Conservation (phyloP, 2,113 vertebrate species). For the Blennius ocellaris region DNA sequence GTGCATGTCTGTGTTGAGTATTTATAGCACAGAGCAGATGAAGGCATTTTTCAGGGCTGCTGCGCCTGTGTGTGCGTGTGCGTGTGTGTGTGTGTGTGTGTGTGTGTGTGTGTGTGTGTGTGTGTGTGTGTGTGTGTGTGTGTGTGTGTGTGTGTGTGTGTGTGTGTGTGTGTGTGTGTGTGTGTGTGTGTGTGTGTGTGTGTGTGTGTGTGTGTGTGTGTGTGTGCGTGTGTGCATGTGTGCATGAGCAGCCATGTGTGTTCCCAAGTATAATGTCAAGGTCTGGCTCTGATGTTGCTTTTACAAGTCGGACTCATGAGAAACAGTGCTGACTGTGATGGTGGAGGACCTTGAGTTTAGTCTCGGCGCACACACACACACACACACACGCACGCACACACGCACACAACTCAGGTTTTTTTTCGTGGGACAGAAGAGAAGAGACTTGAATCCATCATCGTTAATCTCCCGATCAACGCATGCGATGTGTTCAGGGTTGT, state of each 20-base stretch:
- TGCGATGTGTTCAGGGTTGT: slow-evolving; percentile 10
- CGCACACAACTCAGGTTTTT: background rate
- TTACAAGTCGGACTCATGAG: slow-evolving; percentile 32
- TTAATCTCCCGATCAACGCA: slow-evolving; percentile 20
- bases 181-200: slow-evolving; percentile 5
- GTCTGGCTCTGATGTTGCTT: slow-evolving; percentile 36
- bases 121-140: too few species aligned
- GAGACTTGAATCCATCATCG: slow-evolving; percentile 15
- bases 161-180: background rate
- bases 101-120: too few species aligned
- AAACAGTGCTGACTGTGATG: slow-evolving; percentile 27
- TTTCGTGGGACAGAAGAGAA: background rate
- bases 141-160: too few species aligned
- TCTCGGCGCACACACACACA: slow-evolving; percentile 6
- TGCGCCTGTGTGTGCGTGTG: background rate
- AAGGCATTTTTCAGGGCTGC: background rate
- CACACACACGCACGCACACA: background rate
- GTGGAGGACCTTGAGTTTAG: slow-evolving; percentile 25
- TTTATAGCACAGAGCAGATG: background rate
- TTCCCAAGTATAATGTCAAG: slow-evolving; percentile 25
- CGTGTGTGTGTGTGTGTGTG: background rate
- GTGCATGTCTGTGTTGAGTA: background rate
- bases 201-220: too few species aligned
- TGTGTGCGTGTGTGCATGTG: too few species aligned
- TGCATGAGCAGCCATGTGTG: background rate